A percentile compares a stretch with the other conserved stretches of the same genome.
phyloP scores from a whole-genome alignment of 2,888 invertebrate genomes.

The Gnatocerus cornutus region DNA sequence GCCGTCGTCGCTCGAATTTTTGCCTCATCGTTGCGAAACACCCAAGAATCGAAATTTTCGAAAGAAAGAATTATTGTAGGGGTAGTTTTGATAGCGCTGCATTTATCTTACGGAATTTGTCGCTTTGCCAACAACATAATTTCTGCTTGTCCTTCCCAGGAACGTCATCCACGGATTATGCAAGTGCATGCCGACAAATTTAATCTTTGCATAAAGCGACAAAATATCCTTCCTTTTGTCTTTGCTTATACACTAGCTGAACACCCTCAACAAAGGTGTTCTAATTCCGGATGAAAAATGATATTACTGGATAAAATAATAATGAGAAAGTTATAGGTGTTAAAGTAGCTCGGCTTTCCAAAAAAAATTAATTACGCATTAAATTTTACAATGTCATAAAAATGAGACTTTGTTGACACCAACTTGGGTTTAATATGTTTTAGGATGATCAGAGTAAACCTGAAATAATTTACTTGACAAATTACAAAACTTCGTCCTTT shows the following conservation, averaged over 20 bases:
- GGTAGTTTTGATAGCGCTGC: neutral
- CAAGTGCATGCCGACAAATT: slow-evolving; percentile 14
- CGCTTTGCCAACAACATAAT: too few relatives aligned
- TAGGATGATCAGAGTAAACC: neutral
- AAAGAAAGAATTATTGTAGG: neutral
- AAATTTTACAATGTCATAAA: slow-evolving; percentile 9
- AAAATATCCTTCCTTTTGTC: slow-evolving; percentile 9
- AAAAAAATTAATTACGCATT: slow-evolving; percentile 20
- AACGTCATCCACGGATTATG: neutral
- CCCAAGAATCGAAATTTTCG: neutral
- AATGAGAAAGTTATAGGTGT: slow-evolving; percentile 9
- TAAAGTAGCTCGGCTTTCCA: slow-evolving; percentile 11
- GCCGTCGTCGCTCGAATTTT: slow-evolving; percentile 18
- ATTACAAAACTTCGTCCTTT: neutral
- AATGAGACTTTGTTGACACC: neutral
- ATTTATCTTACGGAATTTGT: too few relatives aligned
- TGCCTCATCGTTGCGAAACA: slow-evolving; percentile 31
- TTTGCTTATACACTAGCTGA: slow-evolving; percentile 24
- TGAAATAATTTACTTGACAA: neutral
- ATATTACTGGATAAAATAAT: slow-evolving; percentile 18
- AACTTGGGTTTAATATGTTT: neutral
- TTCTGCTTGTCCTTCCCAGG: too few relatives aligned
- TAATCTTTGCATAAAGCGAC: slow-evolving; percentile 14
- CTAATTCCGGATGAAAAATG: slow-evolving; percentile 30
- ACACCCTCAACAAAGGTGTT: slow-evolving; percentile 9